Conservation (phyloP, 2,888 invertebrate species). For the Parnassius glacialis region DNA sequence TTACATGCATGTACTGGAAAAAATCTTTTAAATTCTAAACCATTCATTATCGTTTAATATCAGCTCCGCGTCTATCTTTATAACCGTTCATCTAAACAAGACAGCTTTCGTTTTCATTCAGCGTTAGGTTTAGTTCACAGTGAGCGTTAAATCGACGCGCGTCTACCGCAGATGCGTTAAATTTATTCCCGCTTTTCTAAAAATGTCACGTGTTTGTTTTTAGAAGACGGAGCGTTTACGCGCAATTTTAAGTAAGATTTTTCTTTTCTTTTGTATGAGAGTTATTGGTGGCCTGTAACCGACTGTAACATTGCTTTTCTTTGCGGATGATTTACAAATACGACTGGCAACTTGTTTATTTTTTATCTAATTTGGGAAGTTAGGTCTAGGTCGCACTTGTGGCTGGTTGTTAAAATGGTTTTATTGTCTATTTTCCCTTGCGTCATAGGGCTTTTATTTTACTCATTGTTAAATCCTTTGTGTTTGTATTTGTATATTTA, state of each 20-base stretch:
- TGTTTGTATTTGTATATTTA: no score
- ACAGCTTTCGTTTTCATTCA: conserved; percentile 37
- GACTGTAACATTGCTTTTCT: background rate
- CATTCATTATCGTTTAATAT: conserved; percentile 21
- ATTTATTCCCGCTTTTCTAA: conserved; percentile 13
- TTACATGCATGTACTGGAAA: conserved; percentile 12
- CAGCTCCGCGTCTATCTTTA: conserved; percentile 31
- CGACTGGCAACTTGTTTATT: conserved; percentile 2
- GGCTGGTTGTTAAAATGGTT: no score
- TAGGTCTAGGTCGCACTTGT: conserved; percentile 1
- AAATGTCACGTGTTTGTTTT: conserved; percentile 19
- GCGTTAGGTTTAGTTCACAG: conserved; percentile 38
- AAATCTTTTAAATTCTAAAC: conserved; percentile 11
- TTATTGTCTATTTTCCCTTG: no score
- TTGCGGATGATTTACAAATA: background rate
- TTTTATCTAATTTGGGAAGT: background rate
- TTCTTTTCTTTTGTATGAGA: background rate
- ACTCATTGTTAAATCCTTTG: no score
- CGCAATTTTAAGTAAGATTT: conserved; percentile 17
- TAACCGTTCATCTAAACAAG: conserved; percentile 26
- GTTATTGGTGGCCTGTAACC: background rate
- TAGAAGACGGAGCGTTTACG: conserved; percentile 8
- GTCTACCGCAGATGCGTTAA: conserved; percentile 28
- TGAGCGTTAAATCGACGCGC: conserved; percentile 35
- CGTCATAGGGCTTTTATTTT: no score